Base-by-base conservation (phyloP, 2,797 vertebrate genomes). In the Pempheris klunzingeri region DNA sequence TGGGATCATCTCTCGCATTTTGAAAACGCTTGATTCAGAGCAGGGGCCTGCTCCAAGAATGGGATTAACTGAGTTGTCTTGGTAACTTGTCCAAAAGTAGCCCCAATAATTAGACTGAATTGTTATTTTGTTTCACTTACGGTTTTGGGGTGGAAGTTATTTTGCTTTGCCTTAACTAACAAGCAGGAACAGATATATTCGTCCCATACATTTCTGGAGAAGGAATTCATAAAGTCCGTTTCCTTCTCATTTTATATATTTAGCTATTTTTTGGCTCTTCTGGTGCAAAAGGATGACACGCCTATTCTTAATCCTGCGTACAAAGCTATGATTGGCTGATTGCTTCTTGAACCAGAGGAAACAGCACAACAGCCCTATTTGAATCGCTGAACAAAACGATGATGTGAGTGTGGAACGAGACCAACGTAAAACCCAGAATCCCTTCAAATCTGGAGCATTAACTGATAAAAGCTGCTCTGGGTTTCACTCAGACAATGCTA, bases 401-500 rank as follows among this genome's bases (percentile, higher is more conserved):
- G 38, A 63, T 61, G 65, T 75, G 41, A 32, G 38, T 1, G 5
- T 82, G 74, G 26, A 81, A 54, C 0, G 13, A 63, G 62, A 63
- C 54, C 44, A 60, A 24, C 61, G 49, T 52, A 8, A 74, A 67
- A 59, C 15, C 30, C 32, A 30, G 22, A 61, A 39, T 70, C 54
- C 24, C 24, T 67, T 18, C 6, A 80, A 75, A 80, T 65, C 53
- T 68, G 14, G 38, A 71, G 43, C 57, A 36, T 58, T 15, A 36
- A 38, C 4, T 54, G 47, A 73, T 69, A 61, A 67, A 74, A 72
- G 59, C 53, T 18, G 26, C 60, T 47, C 26, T 11, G 12, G 12
- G 38, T 66, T 71, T 75, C 24, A 39, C 38, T 78, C 49, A 59
- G 38, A 20, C 52, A 71, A 58, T 32, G n/a, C 54, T 68, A 44